Percentiles rank a stretch among this genome's conserved stretches.
phyloP scores from a whole-genome alignment of 2,888 invertebrate genomes.

The Drosophila anomalata region DNA sequence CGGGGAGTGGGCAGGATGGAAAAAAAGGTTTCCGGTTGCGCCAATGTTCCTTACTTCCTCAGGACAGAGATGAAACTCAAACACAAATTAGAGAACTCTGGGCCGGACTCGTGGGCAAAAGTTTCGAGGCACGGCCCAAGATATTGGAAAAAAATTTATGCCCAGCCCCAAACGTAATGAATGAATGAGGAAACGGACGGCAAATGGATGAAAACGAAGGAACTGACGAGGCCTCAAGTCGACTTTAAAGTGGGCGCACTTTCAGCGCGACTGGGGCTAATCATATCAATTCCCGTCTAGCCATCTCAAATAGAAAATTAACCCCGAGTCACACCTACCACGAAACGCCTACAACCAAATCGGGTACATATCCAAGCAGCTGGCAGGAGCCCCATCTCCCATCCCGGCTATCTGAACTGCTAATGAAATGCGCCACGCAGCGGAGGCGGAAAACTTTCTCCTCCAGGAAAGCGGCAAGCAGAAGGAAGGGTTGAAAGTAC shows the following conservation, averaged over 20 bases:
- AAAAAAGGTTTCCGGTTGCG: slow-evolving; percentile 80
- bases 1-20: slow-evolving; percentile 1
- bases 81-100: slow-evolving; percentile 77
- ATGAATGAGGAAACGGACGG: slow-evolving; percentile 41
- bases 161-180: slow-evolving; percentile 55
- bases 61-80: slow-evolving; percentile 74
- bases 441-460: slow-evolving; percentile 68
- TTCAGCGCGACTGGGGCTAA: slow-evolving; percentile 15
- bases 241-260: slow-evolving; percentile 31
- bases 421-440: slow-evolving; percentile 78
- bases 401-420: slow-evolving; percentile 63
- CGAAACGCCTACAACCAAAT: slow-evolving; percentile 56
- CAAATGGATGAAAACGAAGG: slow-evolving; percentile 28
- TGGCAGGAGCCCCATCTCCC: neutral
- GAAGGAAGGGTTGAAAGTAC: slow-evolving; percentile 36
- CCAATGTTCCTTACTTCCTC: slow-evolving; percentile 71
- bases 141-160: slow-evolving; percentile 46
- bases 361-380: slow-evolving; percentile 37
- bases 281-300: slow-evolving; percentile 45
- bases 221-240: slow-evolving; percentile 9
- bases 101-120: slow-evolving; percentile 48
- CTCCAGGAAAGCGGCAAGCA: slow-evolving; percentile 10
- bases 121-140: slow-evolving; percentile 53
- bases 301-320: slow-evolving; percentile 62
- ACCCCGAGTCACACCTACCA: slow-evolving; percentile 54